Evolutionary conservation across 2,113 vertebrate genomes (phyloP), one percentile per base, ranked within the genome.

Genomic region (Myrmophylax atrothorax): DNA sequence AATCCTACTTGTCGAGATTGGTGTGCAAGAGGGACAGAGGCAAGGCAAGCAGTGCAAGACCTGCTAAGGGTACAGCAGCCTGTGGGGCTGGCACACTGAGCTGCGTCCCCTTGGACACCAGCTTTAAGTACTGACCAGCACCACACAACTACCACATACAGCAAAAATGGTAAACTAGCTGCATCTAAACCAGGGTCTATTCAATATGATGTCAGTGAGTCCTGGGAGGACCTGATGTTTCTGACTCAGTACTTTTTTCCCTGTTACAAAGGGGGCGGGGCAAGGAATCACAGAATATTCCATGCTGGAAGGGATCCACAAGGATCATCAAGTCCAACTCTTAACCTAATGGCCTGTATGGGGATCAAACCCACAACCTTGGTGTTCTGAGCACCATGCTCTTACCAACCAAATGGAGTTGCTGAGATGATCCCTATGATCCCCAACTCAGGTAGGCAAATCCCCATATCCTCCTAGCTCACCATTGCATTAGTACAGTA

Each of bases 51-150:
- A 52, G 35, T 9, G 24, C 35, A 44, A 76, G 44, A 6, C 33
- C 49, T 4, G 1, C 38, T n/a, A 23, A 28, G 29, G n/a, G 14
- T 52, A 40, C 5, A 15, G 16, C 35, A 87, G 33, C 31, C 55
- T 81, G 47, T 33, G 40, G 28, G 35, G 14, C 16, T 2, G 9
- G 56, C 29, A 38, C 0, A 0, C 9, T 50, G 47, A 76, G 7
- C 44, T 63, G 25, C 14, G 22, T 29, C 56, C 18, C 26, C 47
- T 29, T 10, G 44, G 31, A 46, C 38, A 67, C 2, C 38, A 38
- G 6, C 35, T 68, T 67, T 16, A 31, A 13, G 2, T 15, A 14
- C 12, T 0, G 1, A 77, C n/a, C 67, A 56, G 14, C 6, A 4
- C 44, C 17, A 40, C 14, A 31, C 5, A 44, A 25, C 28, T 23